Evolutionary conservation across 1,140 invertebrate genomes (phyloP).

Genomic region (Caenorhabditis tropicalis): DNA sequence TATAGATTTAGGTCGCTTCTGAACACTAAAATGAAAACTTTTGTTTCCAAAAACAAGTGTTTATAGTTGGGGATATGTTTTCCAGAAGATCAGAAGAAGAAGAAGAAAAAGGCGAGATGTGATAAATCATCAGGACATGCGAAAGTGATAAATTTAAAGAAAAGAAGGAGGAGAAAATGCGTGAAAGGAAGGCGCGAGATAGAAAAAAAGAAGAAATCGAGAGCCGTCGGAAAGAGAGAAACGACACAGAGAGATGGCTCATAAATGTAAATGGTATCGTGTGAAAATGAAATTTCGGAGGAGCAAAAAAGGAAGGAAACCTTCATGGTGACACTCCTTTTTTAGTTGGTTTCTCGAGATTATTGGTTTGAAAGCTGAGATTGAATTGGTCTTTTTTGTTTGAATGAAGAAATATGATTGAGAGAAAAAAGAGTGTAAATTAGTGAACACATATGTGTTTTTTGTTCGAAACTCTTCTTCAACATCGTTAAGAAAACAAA

Average conservation of each 20-base stretch:
- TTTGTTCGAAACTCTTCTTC: neutral
- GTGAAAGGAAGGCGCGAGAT: neutral
- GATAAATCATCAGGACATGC: slow-evolving; percentile 36
- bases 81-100: too few species aligned
- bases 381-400: too few species aligned
- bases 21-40: neutral
- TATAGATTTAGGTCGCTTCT: too few species aligned
- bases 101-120: neutral
- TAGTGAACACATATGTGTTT: slow-evolving; percentile 3
- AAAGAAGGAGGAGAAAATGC: neutral
- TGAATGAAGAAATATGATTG: neutral
- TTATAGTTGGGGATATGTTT: neutral
- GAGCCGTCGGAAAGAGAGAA: neutral
- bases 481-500: neutral
- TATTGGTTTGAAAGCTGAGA: neutral
- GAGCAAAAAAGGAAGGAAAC: neutral
- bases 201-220: slow-evolving; percentile 26
- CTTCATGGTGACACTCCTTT: neutral
- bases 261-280: slow-evolving; percentile 45
- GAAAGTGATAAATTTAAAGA: slow-evolving; percentile 36
- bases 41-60: neutral
- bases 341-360: neutral
- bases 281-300: slow-evolving; percentile 40
- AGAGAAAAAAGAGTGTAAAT: slow-evolving; percentile 17
- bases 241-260: neutral